Evolutionary conservation across 2,888 invertebrate genomes (phyloP).

Genomic region (Pandemis corylana): DNA sequence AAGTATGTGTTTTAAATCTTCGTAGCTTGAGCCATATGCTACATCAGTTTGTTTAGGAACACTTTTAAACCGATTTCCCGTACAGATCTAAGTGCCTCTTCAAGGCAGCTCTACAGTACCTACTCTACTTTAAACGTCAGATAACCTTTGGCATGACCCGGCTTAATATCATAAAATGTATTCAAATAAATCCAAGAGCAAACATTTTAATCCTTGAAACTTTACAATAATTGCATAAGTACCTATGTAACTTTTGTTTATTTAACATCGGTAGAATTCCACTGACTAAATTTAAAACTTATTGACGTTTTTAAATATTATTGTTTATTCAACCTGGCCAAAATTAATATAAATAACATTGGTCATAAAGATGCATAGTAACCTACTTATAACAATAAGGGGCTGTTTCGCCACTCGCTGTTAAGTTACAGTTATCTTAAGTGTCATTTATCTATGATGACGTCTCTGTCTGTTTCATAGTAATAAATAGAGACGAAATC

Average conservation of each 20-base stretch:
- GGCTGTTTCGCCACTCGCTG: too few relatives aligned
- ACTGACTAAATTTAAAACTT: background rate
- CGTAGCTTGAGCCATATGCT: too few relatives aligned
- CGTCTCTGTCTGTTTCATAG: too few relatives aligned
- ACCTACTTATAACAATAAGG: conserved; percentile 5
- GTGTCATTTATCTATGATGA: too few relatives aligned
- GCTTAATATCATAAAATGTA: background rate
- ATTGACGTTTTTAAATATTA: background rate
- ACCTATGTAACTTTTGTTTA: background rate
- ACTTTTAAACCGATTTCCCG: too few relatives aligned
- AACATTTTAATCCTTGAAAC: background rate
- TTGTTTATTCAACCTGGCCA: background rate
- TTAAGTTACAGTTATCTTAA: too few relatives aligned
- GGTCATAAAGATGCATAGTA: conserved; percentile 6
- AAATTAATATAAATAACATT: background rate
- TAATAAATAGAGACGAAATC: too few relatives aligned
- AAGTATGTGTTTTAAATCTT: too few relatives aligned
- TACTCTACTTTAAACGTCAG: background rate
- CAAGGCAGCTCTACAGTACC: too few relatives aligned
- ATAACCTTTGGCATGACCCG: background rate
- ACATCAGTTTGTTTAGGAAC: too few relatives aligned
- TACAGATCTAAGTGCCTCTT: too few relatives aligned
- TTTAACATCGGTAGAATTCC: background rate
- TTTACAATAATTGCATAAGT: too few relatives aligned
- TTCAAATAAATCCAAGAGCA: background rate